Evolutionary conservation across 2,888 invertebrate genomes (phyloP), one percentile per base, ranked within the genome.

Genomic region (Leptothorax acervorum): DNA sequence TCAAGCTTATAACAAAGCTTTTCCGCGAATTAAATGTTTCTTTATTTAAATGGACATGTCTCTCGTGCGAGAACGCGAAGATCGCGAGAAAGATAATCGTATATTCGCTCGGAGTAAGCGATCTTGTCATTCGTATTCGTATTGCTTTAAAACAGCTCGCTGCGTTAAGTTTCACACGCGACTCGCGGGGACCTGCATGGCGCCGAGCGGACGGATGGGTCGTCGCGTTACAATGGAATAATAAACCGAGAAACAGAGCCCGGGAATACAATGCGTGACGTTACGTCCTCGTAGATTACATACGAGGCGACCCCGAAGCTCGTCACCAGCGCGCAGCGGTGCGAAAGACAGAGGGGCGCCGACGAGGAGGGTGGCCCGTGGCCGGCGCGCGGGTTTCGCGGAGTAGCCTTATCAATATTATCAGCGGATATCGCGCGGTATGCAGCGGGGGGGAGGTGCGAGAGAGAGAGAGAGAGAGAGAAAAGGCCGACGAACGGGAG

Each of bases 371-470:
- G 39, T 9, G 74, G 48, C 23, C 79, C 39, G 39, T 9, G 74
- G 48, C 23, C 79, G 39, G 35, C 28, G 66, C 23, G 39, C 51
- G 6, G 18, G 35, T 35, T 55, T 75, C 62, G 83, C 62, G 84
- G 81, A 85, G 23, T 23, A 23, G 83, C 84, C 89, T 92, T 92
- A 91, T 92, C 92, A 90, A 90, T 90, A 88, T 90, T 92, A 92
- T 92, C 92, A 91, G 87, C 88, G 87, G 83, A 75, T 35, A 83
- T 82, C 85, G 85, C 73, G 84, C 35, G 42, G 28, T 9, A 9
- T 65, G 39, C 51, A 68, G 74, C 71, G 85, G 86, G 88, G 86
- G 87, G 88, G 48, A n/a, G 28, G 70, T 11, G 48, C 45, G 66
- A 68, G 42, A 11, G 51, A 57, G 57, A 23, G 45, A 12, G 66